These are phyloP conservation scores for Callorhinus ursinus DNA, from an alignment of 2,113 vertebrate genomes.

Conservation along the genomic window DNA sequence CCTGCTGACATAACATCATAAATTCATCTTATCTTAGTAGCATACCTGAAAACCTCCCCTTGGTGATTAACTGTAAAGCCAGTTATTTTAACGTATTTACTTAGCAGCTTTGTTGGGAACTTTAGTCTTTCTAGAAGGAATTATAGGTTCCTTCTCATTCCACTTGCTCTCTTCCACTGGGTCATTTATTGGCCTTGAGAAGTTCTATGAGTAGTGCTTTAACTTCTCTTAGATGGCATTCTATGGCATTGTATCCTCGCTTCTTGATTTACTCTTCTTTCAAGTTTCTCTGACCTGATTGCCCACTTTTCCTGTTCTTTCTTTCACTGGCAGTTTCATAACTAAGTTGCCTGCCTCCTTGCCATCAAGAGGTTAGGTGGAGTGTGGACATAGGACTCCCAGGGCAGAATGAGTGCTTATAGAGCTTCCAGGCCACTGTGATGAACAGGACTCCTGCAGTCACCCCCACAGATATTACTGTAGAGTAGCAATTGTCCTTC, in stretches of 20 bases:
- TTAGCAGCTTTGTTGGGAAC: background rate
- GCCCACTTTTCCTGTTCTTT: background rate
- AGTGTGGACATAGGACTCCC: background rate
- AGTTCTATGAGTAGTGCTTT: background rate
- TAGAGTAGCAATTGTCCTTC: background rate
- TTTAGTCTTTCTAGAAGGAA: background rate
- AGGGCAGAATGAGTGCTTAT: background rate
- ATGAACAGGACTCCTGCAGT: background rate
- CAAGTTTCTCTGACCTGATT: background rate
- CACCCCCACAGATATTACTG: background rate
- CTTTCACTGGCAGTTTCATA: background rate
- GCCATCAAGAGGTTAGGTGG: background rate
- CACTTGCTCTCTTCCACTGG: background rate
- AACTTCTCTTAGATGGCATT: background rate
- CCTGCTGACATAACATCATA: background rate
- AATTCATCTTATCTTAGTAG: background rate
- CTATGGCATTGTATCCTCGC: background rate
- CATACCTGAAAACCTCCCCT: background rate
- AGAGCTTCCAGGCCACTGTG: background rate
- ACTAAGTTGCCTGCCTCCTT: background rate
- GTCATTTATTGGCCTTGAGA: background rate
- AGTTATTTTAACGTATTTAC: background rate
- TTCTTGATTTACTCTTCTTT: slow-evolving; percentile 26
- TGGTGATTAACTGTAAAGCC: background rate
- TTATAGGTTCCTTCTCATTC: background rate